phyloP scores from a whole-genome alignment of 2,888 invertebrate genomes.

The Drosophila prostipennis region DNA sequence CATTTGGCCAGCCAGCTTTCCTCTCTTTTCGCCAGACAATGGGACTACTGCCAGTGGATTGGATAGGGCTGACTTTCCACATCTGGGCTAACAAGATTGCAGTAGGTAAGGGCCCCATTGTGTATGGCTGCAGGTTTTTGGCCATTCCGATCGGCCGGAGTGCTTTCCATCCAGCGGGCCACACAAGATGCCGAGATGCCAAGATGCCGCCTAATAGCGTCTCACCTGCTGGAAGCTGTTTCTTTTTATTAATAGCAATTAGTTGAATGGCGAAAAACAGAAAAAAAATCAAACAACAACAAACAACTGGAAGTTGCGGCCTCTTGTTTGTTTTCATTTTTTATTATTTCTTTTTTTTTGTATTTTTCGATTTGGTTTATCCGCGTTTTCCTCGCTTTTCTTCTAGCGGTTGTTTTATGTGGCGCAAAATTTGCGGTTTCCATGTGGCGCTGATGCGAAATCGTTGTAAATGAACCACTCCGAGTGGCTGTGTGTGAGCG shows the following conservation, averaged over 20 bases:
- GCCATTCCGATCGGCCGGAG: constrained; percentile 25
- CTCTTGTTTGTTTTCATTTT: constrained; percentile 41
- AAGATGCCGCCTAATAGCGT: constrained; percentile 42
- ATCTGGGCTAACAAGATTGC: constrained; percentile 45
- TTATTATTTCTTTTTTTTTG: constrained; percentile 9
- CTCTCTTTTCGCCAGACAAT: constrained; percentile 35
- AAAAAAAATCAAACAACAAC: constrained; percentile 14
- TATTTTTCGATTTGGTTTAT: constrained; percentile 24
- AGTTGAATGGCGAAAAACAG: constrained; percentile 43
- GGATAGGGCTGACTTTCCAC: constrained; percentile 42
- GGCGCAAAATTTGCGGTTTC: constrained; percentile 60
- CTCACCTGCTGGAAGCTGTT: constrained; percentile 41
- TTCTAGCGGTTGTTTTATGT: constrained; percentile 51
- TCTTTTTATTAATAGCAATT: constrained; percentile 72
- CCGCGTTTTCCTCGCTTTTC: constrained; percentile 38
- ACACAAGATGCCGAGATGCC: constrained; percentile 36
- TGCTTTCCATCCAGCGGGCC: constrained; percentile 42
- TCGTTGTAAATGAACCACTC: constrained; percentile 44
- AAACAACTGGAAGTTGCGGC: constrained; percentile 38
- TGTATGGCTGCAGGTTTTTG: constrained; percentile 6
- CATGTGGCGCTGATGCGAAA: constrained; percentile 60
- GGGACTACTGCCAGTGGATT: constrained; percentile 4
- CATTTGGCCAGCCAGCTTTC: constrained; percentile 48
- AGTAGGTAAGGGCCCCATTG: constrained; percentile 42
- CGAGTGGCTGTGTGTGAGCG: constrained; percentile 24